These are phyloP conservation scores for Tortrix viridana DNA, from an alignment of 2,888 invertebrate species.

Conservation along the genomic window DNA sequence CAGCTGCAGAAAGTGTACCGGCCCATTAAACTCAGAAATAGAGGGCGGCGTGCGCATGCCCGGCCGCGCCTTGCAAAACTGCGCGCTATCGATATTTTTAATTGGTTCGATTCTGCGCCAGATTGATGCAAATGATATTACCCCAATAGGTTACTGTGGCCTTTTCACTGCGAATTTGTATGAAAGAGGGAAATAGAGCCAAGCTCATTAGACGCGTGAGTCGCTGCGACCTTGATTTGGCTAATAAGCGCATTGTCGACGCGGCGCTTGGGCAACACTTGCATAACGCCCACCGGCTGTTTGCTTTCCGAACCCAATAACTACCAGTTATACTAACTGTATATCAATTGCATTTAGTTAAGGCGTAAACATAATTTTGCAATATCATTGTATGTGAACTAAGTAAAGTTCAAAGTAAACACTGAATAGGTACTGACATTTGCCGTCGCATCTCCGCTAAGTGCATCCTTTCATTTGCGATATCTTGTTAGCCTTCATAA, in stretches of 20 bases:
- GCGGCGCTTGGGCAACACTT: slow-evolving; percentile 56
- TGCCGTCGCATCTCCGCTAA: slow-evolving; percentile 61
- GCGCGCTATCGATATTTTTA: slow-evolving; percentile 57
- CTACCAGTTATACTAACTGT: slow-evolving; percentile 41
- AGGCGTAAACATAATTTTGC: slow-evolving; percentile 32
- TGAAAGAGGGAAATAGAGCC: slow-evolving; percentile 46
- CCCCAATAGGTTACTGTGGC: slow-evolving; percentile 56
- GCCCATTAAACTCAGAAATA: slow-evolving; percentile 43
- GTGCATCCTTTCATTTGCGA: slow-evolving; percentile 72
- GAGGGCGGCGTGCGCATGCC: slow-evolving; percentile 39
- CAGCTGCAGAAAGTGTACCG: slow-evolving; percentile 55
- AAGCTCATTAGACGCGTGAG: slow-evolving; percentile 54
- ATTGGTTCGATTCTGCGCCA: slow-evolving; percentile 61
- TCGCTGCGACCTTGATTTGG: slow-evolving; percentile 61
- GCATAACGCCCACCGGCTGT: slow-evolving; percentile 51
- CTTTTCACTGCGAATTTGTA: slow-evolving; percentile 45
- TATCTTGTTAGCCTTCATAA: slow-evolving; percentile 71
- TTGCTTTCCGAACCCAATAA: slow-evolving; percentile 56
- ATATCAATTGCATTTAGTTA: slow-evolving; percentile 25
- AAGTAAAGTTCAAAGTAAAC: slow-evolving; percentile 64
- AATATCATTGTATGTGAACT: slow-evolving; percentile 41
- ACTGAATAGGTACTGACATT: slow-evolving; percentile 67
- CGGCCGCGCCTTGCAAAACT: slow-evolving; percentile 51
- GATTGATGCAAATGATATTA: slow-evolving; percentile 50
- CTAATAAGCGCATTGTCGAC: slow-evolving; percentile 53